Base-by-base conservation (phyloP, 2,797 vertebrate genomes). In the Xyrichtys novacula region DNA sequence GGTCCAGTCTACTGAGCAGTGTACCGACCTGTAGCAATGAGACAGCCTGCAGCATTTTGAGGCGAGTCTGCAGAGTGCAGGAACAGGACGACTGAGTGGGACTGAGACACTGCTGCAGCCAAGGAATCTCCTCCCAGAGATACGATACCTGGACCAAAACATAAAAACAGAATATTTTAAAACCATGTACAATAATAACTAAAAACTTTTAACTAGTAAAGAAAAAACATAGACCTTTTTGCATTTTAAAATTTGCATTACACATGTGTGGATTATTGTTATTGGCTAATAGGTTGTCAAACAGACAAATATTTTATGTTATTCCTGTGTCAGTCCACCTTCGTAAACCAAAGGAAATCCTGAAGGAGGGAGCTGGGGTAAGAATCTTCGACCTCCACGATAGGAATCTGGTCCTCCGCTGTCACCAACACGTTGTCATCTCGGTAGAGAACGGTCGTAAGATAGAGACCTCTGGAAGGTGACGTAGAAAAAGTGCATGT, bases 301-400 rank as follows among this genome's bases (percentile, higher is more conserved):
- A n/a, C n/a, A n/a, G n/a, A n/a, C n/a, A n/a, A n/a, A n/a, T n/a
- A n/a, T n/a, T n/a, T n/a, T n/a, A n/a, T n/a, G n/a, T n/a, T n/a
- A n/a, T 32, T 16, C 47, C 17, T 15, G 5, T 17, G 6, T 40
- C 31, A 17, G 17, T 31, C 25, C 74, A 97, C 96, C 95, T 98
- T 98, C 9, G 94, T 96, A 72, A 98, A 96, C 96, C 96, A 98
- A 20, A 98, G 94, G 81, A 97, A 96, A 83, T 98, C 96, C 78
- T 98, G 96, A 92, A 95, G 94, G 12, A 96, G 93, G 16, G 95
- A 94, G 80, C 94, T 96, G 31, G 96, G 94, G 80, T 95, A 96
- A 7, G 94, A 96, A 69, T 97, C 96, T 28, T 97, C 96, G 20
- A 97, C 94, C 84, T 98, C 96, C 29, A 97, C 95, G 17, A 97